Conservation (phyloP, 2,797 vertebrate species). For the Poecilia gillii region DNA sequence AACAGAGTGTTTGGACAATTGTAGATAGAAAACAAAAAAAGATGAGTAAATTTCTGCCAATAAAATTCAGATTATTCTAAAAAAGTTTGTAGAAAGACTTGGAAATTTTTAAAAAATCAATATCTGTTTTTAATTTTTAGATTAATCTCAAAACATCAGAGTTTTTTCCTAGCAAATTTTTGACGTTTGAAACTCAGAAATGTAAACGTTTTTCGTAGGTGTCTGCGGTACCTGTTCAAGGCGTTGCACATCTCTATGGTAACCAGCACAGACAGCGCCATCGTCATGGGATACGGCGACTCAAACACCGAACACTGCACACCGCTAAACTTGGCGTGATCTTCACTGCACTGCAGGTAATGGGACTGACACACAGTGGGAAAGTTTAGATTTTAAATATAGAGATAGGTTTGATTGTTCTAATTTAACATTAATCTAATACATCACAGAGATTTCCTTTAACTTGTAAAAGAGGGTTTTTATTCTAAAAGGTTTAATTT, state of each 20-base stretch:
- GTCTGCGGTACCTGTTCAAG: constrained; percentile 78
- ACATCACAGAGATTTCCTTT: background rate
- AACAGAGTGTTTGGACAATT: no score
- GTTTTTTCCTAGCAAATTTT: no score
- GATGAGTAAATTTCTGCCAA: no score
- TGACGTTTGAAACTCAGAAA: no score
- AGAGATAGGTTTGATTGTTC: background rate
- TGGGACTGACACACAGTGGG: constrained; percentile 70
- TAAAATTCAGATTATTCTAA: no score
- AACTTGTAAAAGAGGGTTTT: background rate
- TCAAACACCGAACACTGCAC: constrained; percentile 85
- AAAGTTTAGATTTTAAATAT: background rate
- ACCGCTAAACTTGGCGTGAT: constrained; percentile 79
- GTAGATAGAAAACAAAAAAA: no score
- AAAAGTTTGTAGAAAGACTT: no score
- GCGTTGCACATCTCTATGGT: constrained; percentile 88
- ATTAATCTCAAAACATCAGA: no score
- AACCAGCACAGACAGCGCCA: constrained; percentile 85
- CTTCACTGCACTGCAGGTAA: constrained; percentile 83
- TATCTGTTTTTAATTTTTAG: no score
- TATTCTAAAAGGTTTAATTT: background rate
- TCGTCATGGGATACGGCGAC: constrained; percentile 85
- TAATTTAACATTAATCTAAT: background rate
- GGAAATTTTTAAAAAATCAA: no score
- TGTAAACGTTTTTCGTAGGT: no score